These are phyloP conservation scores for Labia minor DNA, from an alignment of 2,888 invertebrate genomes.

Conservation along the genomic window DNA sequence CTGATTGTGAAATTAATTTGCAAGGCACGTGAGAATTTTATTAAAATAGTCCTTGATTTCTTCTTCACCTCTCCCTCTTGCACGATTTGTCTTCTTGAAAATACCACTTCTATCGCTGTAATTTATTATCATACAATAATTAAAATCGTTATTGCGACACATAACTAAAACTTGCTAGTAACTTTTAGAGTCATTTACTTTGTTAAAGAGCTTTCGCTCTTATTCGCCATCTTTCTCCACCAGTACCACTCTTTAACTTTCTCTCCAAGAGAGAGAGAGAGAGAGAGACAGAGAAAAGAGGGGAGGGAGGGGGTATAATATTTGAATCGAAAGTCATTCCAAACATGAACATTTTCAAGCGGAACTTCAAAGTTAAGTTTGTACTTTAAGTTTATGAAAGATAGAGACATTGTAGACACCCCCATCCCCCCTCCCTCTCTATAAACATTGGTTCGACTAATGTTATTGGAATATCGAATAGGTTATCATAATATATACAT, in stretches of 20 bases:
- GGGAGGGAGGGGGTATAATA: not conserved
- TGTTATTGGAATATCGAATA: not conserved
- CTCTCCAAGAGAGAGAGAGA: too few species aligned
- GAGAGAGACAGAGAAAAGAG: too few species aligned
- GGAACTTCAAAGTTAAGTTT: constrained; percentile 4
- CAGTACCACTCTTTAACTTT: not conserved
- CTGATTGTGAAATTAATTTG: not conserved
- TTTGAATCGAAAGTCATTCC: constrained; percentile 3
- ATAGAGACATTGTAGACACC: not conserved
- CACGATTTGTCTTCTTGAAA: not conserved
- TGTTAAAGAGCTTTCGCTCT: not conserved
- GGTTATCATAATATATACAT: not conserved
- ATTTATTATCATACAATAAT: constrained; percentile 4
- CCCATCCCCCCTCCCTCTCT: too few species aligned
- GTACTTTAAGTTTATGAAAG: not conserved
- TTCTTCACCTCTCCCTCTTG: too few species aligned
- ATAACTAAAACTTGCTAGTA: not conserved
- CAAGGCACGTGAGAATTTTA: not conserved
- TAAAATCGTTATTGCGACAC: constrained; percentile 13
- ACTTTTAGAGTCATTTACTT: constrained; percentile 13
- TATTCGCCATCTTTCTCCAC: not conserved
- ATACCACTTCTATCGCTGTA: not conserved
- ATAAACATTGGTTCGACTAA: constrained; percentile 1
- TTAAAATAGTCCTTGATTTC: too few species aligned
- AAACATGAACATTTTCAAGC: constrained; percentile 13